phyloP scores from a whole-genome alignment of 2,113 vertebrate genomes.

The Heterochromis multidens region DNA sequence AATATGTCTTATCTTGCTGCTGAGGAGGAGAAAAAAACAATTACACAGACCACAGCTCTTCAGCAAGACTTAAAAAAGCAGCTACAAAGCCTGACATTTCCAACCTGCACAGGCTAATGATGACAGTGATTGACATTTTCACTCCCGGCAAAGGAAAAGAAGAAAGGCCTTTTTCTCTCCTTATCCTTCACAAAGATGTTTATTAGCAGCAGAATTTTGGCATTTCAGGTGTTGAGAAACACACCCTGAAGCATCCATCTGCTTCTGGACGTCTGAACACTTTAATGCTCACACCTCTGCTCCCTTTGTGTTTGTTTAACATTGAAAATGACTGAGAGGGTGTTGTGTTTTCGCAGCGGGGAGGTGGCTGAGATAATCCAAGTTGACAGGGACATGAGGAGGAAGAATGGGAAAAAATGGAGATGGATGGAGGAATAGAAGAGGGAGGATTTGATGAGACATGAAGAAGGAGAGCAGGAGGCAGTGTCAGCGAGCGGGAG shows the following conservation, averaged over 20 bases:
- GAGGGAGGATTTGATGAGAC: neutral
- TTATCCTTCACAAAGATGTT: neutral
- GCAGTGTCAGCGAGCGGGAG: neutral
- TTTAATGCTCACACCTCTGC: neutral
- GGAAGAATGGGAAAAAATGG: neutral
- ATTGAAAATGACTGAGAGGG: conserved; percentile 8
- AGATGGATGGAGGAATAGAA: neutral
- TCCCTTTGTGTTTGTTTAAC: conserved; percentile 12
- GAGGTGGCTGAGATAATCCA: conserved; percentile 7
- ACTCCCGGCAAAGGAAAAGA: neutral
- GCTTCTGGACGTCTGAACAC: neutral
- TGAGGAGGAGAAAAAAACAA: neutral
- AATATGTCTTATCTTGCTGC: conserved; percentile 12
- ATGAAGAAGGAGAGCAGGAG: conserved; percentile 13
- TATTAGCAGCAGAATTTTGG: neutral
- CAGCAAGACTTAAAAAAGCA: neutral
- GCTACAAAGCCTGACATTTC: neutral
- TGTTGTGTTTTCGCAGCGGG: neutral
- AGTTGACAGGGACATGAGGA: conserved; percentile 28
- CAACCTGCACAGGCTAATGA: conserved; percentile 19
- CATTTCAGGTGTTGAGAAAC: conserved; percentile 5
- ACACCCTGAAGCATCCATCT: neutral
- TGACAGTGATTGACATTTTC: conserved; percentile 44
- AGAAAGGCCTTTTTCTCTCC: neutral
- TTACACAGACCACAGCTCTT: conserved; percentile 11